Conservation (phyloP, 2,888 invertebrate species). For the Acleris sparsana region DNA sequence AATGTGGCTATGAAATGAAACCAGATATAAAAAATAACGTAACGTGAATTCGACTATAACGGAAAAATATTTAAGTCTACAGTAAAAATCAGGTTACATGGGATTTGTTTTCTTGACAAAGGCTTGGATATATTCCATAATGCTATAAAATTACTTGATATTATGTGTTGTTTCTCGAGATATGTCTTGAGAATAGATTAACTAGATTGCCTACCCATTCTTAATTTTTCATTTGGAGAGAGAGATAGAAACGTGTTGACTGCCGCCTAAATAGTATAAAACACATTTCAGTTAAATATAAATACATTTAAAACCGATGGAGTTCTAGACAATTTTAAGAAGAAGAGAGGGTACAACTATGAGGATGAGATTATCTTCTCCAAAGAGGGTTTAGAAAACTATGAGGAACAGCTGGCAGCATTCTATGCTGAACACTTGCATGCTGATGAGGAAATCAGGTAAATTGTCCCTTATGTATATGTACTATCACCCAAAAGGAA, state of each 20-base stretch:
- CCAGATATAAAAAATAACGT: not conserved
- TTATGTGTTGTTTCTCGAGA: too few species aligned
- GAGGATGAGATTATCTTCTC: constrained; percentile 93
- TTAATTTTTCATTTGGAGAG: too few species aligned
- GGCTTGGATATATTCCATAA: too few species aligned
- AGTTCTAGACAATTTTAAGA: constrained; percentile 86
- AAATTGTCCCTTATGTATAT: constrained; percentile 49
- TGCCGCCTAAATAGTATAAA: not conserved
- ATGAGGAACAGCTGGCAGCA: constrained; percentile 92
- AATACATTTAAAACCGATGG: constrained; percentile 86
- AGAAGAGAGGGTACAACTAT: constrained; percentile 90
- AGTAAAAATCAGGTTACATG: too few species aligned
- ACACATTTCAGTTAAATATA: constrained; percentile 84
- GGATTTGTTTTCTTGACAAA: too few species aligned
- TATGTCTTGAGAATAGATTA: too few species aligned
- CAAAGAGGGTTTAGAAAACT: constrained; percentile 90
- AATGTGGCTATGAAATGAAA: not conserved
- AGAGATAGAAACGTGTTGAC: too few species aligned
- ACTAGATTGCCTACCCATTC: too few species aligned
- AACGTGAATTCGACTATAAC: too few species aligned
- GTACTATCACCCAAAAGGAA: too few species aligned
- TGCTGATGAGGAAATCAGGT: constrained; percentile 97
- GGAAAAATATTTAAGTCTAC: too few species aligned
- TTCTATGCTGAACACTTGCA: constrained; percentile 98
- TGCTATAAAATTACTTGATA: too few species aligned